A percentile compares a stretch with the other conserved stretches of the same genome.
Conservation (phyloP, 2,888 invertebrate species). For the Amphimallon solstitiale region DNA sequence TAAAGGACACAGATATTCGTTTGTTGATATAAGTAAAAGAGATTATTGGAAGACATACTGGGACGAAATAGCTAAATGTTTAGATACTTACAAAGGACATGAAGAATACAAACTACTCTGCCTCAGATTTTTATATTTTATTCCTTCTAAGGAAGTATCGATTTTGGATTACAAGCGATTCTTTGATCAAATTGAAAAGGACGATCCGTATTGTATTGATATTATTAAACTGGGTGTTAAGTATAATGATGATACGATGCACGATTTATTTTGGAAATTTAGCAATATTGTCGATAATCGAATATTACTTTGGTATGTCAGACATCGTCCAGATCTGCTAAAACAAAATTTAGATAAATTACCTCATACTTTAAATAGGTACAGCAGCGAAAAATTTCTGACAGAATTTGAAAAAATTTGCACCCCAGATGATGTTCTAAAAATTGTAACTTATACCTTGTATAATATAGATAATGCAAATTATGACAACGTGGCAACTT, state of each 20-base stretch:
- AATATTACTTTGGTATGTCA: slow-evolving; percentile 9
- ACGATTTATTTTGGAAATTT: not conserved
- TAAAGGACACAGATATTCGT: not conserved
- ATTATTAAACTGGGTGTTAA: not conserved
- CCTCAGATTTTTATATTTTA: not conserved
- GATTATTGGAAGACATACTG: not conserved
- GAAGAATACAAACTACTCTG: not conserved
- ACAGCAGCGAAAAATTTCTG: too few relatives aligned
- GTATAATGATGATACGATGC: not conserved
- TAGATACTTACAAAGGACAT: slow-evolving; percentile 5
- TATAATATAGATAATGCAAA: not conserved
- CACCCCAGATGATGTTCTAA: not conserved
- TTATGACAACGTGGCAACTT: not conserved
- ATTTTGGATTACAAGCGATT: not conserved
- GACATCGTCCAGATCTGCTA: slow-evolving; percentile 1
- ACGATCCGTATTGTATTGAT: not conserved
- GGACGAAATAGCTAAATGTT: not conserved
- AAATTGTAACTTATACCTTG: not conserved
- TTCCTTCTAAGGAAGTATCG: not conserved
- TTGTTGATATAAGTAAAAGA: not conserved
- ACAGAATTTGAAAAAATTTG: not conserved
- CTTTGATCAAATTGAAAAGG: not conserved
- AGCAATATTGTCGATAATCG: not conserved
- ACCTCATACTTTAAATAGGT: too few relatives aligned
- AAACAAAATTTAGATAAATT: not conserved